phyloP scores from a whole-genome alignment of 2,888 invertebrate genomes.

The Erannis defoliaria region DNA sequence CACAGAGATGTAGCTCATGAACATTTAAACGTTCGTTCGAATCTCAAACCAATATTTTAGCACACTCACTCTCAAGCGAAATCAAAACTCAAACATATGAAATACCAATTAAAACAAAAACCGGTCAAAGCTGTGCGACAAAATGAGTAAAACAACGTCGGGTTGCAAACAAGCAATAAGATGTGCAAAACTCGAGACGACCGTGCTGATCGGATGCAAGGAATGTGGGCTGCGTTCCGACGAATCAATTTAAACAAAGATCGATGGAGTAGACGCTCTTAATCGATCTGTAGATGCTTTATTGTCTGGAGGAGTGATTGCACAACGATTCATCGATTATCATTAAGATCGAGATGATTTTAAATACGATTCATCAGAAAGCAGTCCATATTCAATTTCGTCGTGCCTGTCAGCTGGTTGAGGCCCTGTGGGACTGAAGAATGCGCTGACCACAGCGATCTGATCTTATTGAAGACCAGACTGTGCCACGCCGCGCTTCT shows the following conservation, averaged over 20 bases:
- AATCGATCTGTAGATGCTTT: constrained; percentile 32
- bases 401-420: constrained; percentile 92
- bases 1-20: no score
- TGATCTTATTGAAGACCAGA: constrained; percentile 94
- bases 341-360: constrained; percentile 32
- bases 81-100: constrained; percentile 49
- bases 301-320: constrained; percentile 28
- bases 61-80: constrained; percentile 48
- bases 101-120: constrained; percentile 52
- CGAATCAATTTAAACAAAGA: constrained; percentile 56
- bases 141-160: constrained; percentile 57
- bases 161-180: constrained; percentile 75
- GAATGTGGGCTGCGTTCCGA: constrained; percentile 77
- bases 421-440: constrained; percentile 92
- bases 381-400: constrained; percentile 68
- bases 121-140: constrained; percentile 68
- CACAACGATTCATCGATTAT: constrained; percentile 19
- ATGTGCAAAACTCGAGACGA: constrained; percentile 75
- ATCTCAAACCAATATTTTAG: constrained; percentile 18
- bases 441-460: constrained; percentile 94
- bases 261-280: constrained; percentile 39
- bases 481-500: constrained; percentile 89
- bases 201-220: constrained; percentile 65
- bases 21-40: not conserved
- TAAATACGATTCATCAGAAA: constrained; percentile 32